These are phyloP conservation scores for Bombus affinis DNA, from an alignment of 1,140 invertebrate genomes.

Conservation along the genomic window DNA sequence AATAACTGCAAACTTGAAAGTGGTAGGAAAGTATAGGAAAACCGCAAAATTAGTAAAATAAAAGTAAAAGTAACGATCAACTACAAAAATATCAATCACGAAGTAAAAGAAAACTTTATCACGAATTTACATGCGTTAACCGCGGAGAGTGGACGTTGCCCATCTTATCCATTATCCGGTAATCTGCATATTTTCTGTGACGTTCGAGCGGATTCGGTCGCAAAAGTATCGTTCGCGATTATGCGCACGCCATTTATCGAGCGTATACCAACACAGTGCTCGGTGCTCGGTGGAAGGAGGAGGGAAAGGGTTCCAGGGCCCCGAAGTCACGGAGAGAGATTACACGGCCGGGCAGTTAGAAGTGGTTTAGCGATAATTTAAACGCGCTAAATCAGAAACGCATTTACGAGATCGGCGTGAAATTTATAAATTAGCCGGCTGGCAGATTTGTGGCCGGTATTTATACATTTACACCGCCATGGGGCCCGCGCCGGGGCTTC, in stretches of 20 bases:
- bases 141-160: conserved; percentile 10
- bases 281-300: neutral
- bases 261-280: neutral
- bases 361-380: conserved; percentile 78
- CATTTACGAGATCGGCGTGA: conserved; percentile 77
- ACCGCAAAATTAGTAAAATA: too few relatives aligned
- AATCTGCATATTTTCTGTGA: conserved; percentile 46
- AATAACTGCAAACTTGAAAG: too few relatives aligned
- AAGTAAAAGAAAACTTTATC: neutral
- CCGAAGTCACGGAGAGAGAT: conserved; percentile 57
- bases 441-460: conserved; percentile 78
- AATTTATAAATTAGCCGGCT: conserved; percentile 79
- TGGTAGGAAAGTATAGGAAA: too few relatives aligned
- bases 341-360: conserved; percentile 70
- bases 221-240: conserved; percentile 59
- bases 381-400: conserved; percentile 79
- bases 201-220: conserved; percentile 3
- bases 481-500: conserved; percentile 60
- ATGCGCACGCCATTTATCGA: conserved; percentile 56
- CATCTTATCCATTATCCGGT: conserved; percentile 40
- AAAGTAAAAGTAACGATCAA: too few relatives aligned
- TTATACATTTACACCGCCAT: conserved; percentile 73
- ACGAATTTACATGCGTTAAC: neutral
- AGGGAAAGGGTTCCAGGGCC: neutral
- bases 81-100: too few relatives aligned